These are phyloP conservation scores for Gallinago nigripennis DNA, from an alignment of 2,797 vertebrate species.

Conservation along the genomic window DNA sequence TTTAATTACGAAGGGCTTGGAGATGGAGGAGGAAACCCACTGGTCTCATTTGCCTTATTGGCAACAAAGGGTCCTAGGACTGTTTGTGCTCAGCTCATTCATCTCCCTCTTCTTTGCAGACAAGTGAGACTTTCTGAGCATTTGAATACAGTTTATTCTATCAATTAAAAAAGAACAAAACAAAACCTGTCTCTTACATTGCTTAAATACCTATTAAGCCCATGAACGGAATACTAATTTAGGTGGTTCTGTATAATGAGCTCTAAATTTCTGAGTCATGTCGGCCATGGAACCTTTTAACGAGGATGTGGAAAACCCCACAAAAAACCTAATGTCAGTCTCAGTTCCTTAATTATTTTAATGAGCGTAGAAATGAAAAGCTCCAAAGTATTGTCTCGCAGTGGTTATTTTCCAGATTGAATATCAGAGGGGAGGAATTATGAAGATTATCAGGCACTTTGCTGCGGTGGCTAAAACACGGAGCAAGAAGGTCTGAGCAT, in stretches of 20 bases:
- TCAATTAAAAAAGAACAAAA: constrained; percentile 62
- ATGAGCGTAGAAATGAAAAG: constrained; percentile 34
- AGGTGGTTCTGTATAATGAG: constrained; percentile 51
- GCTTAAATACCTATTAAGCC: constrained; percentile 64
- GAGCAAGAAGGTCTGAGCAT: neutral
- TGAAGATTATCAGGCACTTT: neutral
- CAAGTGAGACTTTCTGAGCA: constrained; percentile 40
- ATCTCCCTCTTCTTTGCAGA: neutral
- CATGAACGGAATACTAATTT: constrained; percentile 53
- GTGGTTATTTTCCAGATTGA: constrained; percentile 22
- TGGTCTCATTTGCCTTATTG: constrained; percentile 6
- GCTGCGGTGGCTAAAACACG: neutral
- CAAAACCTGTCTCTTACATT: constrained; percentile 47
- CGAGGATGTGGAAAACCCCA: neutral
- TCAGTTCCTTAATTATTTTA: constrained; percentile 60
- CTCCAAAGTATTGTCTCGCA: neutral
- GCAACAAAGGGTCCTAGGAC: constrained; percentile 19
- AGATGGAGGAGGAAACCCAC: constrained; percentile 23
- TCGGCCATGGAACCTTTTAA: constrained; percentile 26
- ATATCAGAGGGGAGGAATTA: neutral
- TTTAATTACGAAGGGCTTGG: constrained; percentile 10
- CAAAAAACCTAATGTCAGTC: neutral
- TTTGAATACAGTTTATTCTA: constrained; percentile 66
- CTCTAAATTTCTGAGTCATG: constrained; percentile 56
- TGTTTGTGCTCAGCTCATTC: constrained; percentile 33